Percentiles rank a stretch among this genome's conserved stretches.
Evolutionary conservation across 2,888 invertebrate genomes (phyloP).

Genomic region (Tuberolachnus salignus): DNA sequence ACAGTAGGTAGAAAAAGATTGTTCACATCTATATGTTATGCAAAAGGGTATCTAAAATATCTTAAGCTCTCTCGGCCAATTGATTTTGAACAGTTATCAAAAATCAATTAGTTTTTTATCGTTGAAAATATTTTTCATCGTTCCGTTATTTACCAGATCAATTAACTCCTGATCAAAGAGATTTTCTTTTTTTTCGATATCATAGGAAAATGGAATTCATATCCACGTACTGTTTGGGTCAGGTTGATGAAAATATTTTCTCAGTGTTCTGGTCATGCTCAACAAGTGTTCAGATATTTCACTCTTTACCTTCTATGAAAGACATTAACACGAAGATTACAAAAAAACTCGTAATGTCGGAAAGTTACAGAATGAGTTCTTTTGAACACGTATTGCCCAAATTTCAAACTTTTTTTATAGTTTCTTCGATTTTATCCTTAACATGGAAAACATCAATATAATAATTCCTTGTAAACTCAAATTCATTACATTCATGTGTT

Average conservation of each 20-base stretch:
- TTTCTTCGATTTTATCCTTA: too few relatives aligned
- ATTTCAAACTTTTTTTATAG: too few relatives aligned
- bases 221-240: slow-evolving; percentile 7
- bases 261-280: slow-evolving; percentile 27
- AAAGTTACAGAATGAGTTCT: too few relatives aligned
- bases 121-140: not conserved
- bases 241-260: slow-evolving; percentile 39
- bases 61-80: not conserved
- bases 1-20: slow-evolving; percentile 25
- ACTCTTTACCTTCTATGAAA: slow-evolving; percentile 4
- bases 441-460: too few relatives aligned
- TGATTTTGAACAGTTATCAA: not conserved
- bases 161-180: slow-evolving; percentile 10
- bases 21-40: slow-evolving; percentile 28
- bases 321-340: slow-evolving; percentile 15
- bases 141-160: not conserved
- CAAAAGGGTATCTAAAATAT: slow-evolving; percentile 4
- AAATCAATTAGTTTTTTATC: slow-evolving; percentile 3
- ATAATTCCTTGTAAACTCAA: too few relatives aligned
- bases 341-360: not conserved
- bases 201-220: slow-evolving; percentile 17
- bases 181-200: slow-evolving; percentile 17
- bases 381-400: too few relatives aligned
- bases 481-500: too few relatives aligned
- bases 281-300: slow-evolving; percentile 19